These are phyloP conservation scores for Platycercus adscitus DNA, from an alignment of 2,113 vertebrate genomes.

Conservation along the genomic window DNA sequence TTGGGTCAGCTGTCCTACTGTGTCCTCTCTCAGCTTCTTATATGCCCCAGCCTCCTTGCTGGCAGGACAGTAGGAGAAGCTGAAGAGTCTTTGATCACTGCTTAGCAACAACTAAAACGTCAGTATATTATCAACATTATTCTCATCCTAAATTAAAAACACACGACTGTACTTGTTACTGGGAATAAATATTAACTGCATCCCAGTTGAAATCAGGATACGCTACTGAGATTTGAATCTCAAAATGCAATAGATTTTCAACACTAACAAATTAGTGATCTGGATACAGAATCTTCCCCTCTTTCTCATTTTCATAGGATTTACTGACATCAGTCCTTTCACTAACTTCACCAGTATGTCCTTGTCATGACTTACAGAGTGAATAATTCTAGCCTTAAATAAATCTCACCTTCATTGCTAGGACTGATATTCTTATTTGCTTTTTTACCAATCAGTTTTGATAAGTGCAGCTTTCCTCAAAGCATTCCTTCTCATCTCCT, in stretches of 20 bases:
- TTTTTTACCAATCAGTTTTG: neutral
- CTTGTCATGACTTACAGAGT: neutral
- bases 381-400: neutral
- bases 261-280: neutral
- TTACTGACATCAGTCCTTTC: neutral
- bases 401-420: neutral
- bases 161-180: too few species aligned
- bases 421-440: neutral
- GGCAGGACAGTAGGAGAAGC: neutral
- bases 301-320: neutral
- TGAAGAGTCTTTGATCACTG: neutral
- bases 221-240: neutral
- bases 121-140: neutral
- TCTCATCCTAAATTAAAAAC: neutral
- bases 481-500: neutral
- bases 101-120: neutral
- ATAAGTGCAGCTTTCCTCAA: neutral
- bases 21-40: neutral
- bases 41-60: neutral
- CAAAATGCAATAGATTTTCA: neutral
- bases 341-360: neutral
- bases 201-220: neutral
- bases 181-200: neutral
- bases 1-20: neutral
- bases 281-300: neutral